Evolutionary conservation across 2,797 vertebrate species (phyloP).

Genomic region (Melanotaenia boesemani): DNA sequence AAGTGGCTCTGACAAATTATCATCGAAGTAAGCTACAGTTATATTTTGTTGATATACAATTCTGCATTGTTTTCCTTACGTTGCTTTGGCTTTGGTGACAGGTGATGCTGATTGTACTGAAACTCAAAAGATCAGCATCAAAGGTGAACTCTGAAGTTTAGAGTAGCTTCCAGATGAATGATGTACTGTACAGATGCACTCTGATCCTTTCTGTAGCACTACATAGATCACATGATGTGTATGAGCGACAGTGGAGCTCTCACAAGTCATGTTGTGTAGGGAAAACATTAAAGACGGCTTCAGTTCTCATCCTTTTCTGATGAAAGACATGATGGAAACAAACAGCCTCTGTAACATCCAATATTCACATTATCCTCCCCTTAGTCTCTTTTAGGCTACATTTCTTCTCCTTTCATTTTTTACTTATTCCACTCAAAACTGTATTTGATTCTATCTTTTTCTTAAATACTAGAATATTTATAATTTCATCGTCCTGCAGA

Average conservation of each 20-base stretch:
- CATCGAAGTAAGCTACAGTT: not conserved
- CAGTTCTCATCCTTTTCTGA: conserved; percentile 8
- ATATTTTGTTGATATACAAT: not conserved
- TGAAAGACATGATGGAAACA: not conserved
- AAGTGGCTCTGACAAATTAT: not conserved
- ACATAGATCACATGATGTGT: conserved; percentile 41
- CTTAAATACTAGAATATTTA: not conserved
- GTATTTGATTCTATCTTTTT: not conserved
- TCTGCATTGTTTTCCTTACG: conserved; percentile 28
- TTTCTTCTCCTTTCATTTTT: not conserved
- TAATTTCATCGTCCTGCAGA: conserved; percentile 1
- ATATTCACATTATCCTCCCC: not conserved
- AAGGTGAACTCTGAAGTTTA: conserved; percentile 49
- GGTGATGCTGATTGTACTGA: conserved; percentile 6
- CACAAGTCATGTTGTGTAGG: conserved; percentile 24
- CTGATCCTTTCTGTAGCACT: conserved; percentile 47
- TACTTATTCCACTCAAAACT: not conserved
- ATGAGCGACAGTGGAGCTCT: conserved; percentile 35
- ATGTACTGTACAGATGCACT: conserved; percentile 56
- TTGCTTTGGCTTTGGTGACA: not conserved
- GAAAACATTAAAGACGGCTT: conserved; percentile 44
- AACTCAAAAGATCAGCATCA: conserved; percentile 26
- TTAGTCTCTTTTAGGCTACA: conserved; percentile 8
- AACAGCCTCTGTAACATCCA: not conserved
- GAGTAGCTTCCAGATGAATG: conserved; percentile 40